Base-by-base conservation (phyloP, 2,888 invertebrate genomes). In the Endomychus coccineus region DNA sequence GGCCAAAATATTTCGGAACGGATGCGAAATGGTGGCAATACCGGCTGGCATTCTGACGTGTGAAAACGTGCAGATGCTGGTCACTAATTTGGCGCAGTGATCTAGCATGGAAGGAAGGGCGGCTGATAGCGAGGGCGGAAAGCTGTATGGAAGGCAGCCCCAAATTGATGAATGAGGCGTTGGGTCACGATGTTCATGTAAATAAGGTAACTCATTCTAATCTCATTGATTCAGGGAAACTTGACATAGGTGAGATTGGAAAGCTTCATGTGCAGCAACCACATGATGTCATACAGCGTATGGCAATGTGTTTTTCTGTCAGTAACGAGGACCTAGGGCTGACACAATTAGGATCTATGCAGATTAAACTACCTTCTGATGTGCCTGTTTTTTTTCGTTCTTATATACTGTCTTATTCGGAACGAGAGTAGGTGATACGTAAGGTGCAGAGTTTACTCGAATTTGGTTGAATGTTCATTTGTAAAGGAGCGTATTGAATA, bases 371-470 rank as follows among this genome's bases (percentile, higher is more conserved):
- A n/a, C 32, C 37, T 12, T 33, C 15, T 10, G 46, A 47, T 25
- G 29, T 11, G 13, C 42, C 48, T n/a, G 29, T 46, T 10, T 36
- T 27, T 34, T 41, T 36, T 28, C 12, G 51, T 25, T 46, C 50
- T 6, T 50, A 50, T 31, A 28, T 47, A 16, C 24, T 50, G 32
- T 33, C 46, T 3, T 21, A 36, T 29, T n/a, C 40, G 12, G 45
- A 50, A 29, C 32, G 47, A 14, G 33, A 16, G 9, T 27, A 19
- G 24, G 45, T 48, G 10, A 31, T 35, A 17, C 30, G 47, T n/a
- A 40, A 44, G 36, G 43, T 47, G 19, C 35, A 11, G n/a, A n/a
- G n/a, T n/a, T n/a, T n/a, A n/a, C n/a, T n/a, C 14, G 14, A 5
- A 2, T 4, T 23, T 42, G 4, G 11, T 9, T n/a, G 48, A 48